Percentiles rank a stretch among this genome's conserved stretches.
Evolutionary conservation across 2,797 vertebrate species (phyloP).

Genomic region (Paguma larvata): DNA sequence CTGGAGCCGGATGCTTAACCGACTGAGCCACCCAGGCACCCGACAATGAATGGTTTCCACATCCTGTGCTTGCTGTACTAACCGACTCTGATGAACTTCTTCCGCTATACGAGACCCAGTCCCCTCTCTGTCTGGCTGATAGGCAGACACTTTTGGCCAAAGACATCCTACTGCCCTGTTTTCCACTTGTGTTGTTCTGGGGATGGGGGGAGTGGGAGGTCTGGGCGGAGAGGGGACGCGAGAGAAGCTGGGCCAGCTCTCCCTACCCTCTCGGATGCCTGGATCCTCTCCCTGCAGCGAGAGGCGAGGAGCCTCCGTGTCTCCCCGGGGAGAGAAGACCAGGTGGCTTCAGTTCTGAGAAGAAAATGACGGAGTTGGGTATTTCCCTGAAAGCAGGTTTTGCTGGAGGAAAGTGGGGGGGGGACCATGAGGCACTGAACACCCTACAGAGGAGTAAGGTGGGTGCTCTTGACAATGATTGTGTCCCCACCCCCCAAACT

Average conservation of each 20-base stretch:
- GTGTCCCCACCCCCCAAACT: not conserved
- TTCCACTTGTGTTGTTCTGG: not conserved
- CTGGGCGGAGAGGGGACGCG: too few species aligned
- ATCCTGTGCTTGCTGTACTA: not conserved
- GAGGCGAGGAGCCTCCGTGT: not conserved
- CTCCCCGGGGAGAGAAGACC: not conserved
- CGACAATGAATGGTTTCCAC: not conserved
- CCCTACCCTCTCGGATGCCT: fast-evolving
- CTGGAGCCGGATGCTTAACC: too few species aligned
- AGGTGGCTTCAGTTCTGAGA: not conserved
- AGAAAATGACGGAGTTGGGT: not conserved
- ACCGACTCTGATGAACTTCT: not conserved
- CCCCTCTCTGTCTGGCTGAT: not conserved
- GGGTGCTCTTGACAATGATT: too few species aligned
- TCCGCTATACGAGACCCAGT: not conserved
- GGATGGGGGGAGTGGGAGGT: fast-evolving
- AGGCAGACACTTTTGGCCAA: not conserved
- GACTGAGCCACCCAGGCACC: too few species aligned
- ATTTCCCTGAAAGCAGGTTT: not conserved
- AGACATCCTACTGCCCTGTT: not conserved
- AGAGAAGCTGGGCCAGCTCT: not conserved
- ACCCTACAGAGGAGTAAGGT: not conserved
- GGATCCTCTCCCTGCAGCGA: not conserved
- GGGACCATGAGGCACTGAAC: too few species aligned
- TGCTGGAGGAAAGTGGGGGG: not conserved